Base-by-base conservation (phyloP, 2,797 vertebrate species). In the Peromyscus aztecus region DNA sequence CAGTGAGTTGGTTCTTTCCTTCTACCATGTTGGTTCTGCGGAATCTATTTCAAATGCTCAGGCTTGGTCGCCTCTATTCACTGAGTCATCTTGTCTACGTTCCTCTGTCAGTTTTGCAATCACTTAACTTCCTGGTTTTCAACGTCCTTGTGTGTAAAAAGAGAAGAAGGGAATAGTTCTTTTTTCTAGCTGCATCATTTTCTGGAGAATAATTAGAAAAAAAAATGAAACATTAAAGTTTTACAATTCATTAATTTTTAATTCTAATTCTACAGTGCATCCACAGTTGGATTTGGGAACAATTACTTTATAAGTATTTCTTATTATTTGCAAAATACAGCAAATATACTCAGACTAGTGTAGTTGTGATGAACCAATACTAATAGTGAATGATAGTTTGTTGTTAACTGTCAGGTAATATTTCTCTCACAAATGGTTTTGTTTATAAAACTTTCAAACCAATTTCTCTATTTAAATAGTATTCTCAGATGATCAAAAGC, bases 401-500 rank as follows among this genome's bases (percentile, higher is more conserved):
- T 9, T 78, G 17, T 34, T 46, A 93, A 69, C 37, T 40, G 40
- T 88, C 40, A 85, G n/a, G 27, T 13, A 88, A 49, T 67, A 91
- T 55, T 37, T 85, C 21, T 80, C 92, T 57, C 61, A 84, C 29
- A 78, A 63, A 52, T 76, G 16, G 31, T 84, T 93, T 84, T 94
- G 52, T 83, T 94, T 75, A 52, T 93, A 90, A 81, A 92, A 90
- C 46, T 75, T 93, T 89, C 67, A 71, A 40, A 67, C 11, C 59
- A n/a, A 31, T 65, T 90, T 96, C 94, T 89, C 63, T n/a, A 76
- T 37, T 2, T 76, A 67, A 89, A 75, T 40, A 86, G 17, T 73
- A 95, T 96, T 81, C 46, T 29, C 40, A 94, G 81, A 90, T 94
- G 43, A 95, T 95, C 77, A 89, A 93, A 94, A 92, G 61, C 65